These are phyloP conservation scores for Eupithecia dodoneata DNA, from an alignment of 2,888 invertebrate species.

Conservation along the genomic window DNA sequence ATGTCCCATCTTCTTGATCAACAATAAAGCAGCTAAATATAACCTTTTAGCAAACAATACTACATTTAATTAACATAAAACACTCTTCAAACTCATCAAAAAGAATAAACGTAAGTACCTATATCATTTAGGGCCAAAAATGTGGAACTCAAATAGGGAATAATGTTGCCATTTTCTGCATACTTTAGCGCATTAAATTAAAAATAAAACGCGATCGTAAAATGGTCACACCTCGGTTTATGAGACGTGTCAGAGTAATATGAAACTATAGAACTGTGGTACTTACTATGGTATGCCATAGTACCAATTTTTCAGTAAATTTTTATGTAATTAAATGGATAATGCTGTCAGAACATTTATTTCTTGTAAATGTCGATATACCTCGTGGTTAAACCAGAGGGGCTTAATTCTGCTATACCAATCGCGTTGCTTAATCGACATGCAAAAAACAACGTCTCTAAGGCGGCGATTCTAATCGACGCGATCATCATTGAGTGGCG, in stretches of 20 bases:
- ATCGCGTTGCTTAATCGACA: neutral
- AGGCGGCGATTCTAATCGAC: neutral
- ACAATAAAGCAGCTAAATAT: neutral
- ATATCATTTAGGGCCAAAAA: constrained; percentile 17
- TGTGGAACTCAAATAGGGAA: constrained; percentile 23
- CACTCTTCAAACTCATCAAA: constrained; percentile 14
- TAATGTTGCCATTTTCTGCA: constrained; percentile 37
- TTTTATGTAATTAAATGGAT: neutral
- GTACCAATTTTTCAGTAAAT: neutral
- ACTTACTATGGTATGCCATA: neutral
- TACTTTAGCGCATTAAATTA: constrained; percentile 50
- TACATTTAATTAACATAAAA: constrained; percentile 24
- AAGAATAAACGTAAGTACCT: constrained; percentile 9
- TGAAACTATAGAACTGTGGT: neutral
- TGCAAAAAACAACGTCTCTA: neutral
- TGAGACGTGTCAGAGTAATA: constrained; percentile 31
- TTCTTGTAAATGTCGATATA: neutral
- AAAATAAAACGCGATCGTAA: constrained; percentile 57
- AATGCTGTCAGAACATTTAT: neutral
- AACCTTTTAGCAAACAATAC: constrained; percentile 23
- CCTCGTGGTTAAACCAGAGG: neutral
- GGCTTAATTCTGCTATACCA: neutral
- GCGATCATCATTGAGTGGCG: neutral
- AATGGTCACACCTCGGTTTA: constrained; percentile 60
- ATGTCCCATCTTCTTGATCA: neutral